Evolutionary conservation across 1,140 invertebrate genomes (phyloP), one percentile per base, ranked within the genome.

Genomic region (Eciton burchellii): DNA sequence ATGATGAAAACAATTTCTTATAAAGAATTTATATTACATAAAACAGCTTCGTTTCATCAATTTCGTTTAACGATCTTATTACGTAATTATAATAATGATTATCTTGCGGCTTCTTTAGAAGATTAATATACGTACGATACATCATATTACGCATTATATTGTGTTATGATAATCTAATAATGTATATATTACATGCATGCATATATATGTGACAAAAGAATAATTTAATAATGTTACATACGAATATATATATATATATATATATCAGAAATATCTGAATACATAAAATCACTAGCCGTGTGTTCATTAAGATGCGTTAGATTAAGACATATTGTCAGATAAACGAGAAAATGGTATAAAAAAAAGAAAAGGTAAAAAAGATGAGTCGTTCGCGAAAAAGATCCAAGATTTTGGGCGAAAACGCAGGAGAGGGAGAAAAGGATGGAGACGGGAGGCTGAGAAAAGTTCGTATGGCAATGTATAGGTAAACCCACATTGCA

Each of bases 331-430:
- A 65, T 85, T 89, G 81, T 84, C 76, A 86, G 81, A 62, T 71
- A 87, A 90, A 86, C 57, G 29, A 65, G 59, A 59, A 73, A 49
- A 74, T 74, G 60, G 57, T n/a, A n/a, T n/a, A n/a, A n/a, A 83
- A 84, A 60, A 81, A 47, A 76, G 77, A 83, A 66, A n/a, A n/a
- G n/a, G n/a, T 35, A 6, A 35, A 35, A 35, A 81, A 81, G 74
- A 82, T 82, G 73, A 71, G 65, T 66, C 81, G 85, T 89, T 91
- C 83, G 79, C 83, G 84, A 86, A 35, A 89, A 91, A 89, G 88
- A 83, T 88, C 71, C 87, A 88, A 90, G 86, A 89, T 87, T 90
- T n/a, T 84, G 83, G 87, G 86, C 81, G 82, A 86, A 84, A 84
- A 84, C 82, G 66, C 85, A 85, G 68, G 81, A 45, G 68, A 83